Conservation (phyloP, 1,140 invertebrate species). For the Condylostylus longicornis region DNA sequence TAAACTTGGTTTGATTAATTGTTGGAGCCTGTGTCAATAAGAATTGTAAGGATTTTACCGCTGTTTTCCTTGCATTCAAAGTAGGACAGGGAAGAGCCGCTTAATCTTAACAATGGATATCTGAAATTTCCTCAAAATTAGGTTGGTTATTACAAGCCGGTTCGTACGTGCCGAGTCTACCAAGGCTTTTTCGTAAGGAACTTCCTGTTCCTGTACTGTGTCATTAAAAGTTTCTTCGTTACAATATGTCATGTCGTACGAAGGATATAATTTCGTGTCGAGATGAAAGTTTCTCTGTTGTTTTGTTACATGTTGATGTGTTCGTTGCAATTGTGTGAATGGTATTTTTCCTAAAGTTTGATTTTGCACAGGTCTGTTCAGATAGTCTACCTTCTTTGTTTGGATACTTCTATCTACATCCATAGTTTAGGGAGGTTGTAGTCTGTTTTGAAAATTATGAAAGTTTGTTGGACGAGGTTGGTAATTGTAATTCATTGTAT, state of each 20-base stretch:
- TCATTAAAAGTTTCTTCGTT: too few relatives aligned
- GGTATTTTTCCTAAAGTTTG: neutral
- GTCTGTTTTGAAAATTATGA: too few relatives aligned
- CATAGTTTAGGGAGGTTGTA: constrained; percentile 10
- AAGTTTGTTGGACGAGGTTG: too few relatives aligned
- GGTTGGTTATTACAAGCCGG: constrained; percentile 4
- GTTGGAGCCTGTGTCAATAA: constrained; percentile 8
- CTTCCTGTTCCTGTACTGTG: too few relatives aligned
- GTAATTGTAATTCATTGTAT: too few relatives aligned
- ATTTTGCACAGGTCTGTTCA: constrained; percentile 7
- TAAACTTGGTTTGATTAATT: constrained; percentile 1
- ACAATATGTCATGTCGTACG: too few relatives aligned
- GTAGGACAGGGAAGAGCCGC: constrained; percentile 4
- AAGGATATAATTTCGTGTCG: too few relatives aligned
- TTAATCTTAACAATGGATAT: constrained; percentile 6
- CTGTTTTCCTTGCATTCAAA: constrained; percentile 3
- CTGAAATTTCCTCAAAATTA: neutral
- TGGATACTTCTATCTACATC: constrained; percentile 7
- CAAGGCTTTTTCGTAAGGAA: neutral
- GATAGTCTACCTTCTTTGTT: constrained; percentile 8
- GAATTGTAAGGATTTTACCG: constrained; percentile 6
- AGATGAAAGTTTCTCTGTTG: too few relatives aligned
- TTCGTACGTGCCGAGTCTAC: constrained; percentile 1
- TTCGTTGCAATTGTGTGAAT: neutral
- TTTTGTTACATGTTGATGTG: too few relatives aligned